A percentile compares a stretch with the other conserved stretches of the same genome.
These are phyloP conservation scores for Aphidius ervi DNA, from an alignment of 1,140 invertebrate genomes.

Conservation along the genomic window DNA sequence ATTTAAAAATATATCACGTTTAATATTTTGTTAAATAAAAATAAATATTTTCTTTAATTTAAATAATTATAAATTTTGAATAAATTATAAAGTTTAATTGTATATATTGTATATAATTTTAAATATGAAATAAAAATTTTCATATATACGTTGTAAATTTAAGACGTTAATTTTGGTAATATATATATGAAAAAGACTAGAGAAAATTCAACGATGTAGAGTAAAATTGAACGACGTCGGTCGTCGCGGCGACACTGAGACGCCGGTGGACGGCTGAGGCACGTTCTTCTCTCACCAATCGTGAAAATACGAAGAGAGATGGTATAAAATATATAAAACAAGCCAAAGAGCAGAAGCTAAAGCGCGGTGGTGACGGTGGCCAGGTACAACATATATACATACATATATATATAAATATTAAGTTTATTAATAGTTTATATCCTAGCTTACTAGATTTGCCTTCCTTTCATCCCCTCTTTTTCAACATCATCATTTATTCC, in stretches of 20 bases:
- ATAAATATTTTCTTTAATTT: too few relatives aligned
- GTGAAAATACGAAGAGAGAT: slow-evolving; percentile 16
- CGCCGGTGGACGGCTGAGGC: slow-evolving; percentile 39
- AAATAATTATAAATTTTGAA: too few relatives aligned
- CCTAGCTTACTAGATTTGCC: slow-evolving; percentile 53
- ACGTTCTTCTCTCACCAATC: slow-evolving; percentile 36
- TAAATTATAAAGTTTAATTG: too few relatives aligned
- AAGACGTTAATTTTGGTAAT: slow-evolving; percentile 15
- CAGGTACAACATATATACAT: slow-evolving; percentile 45
- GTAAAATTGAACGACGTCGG: slow-evolving; percentile 36
- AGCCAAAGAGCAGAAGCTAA: slow-evolving; percentile 16
- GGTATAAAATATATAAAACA: slow-evolving; percentile 13
- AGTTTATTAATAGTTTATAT: slow-evolving; percentile 52
- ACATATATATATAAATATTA: too few relatives aligned
- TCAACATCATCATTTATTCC: background rate
- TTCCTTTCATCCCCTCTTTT: slow-evolving; percentile 26
- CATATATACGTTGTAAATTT: too few relatives aligned
- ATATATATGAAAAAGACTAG: slow-evolving; percentile 18
- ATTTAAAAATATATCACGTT: too few relatives aligned
- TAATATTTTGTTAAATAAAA: too few relatives aligned
- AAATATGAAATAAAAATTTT: too few relatives aligned
- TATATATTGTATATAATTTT: too few relatives aligned
- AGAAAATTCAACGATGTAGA: slow-evolving; percentile 21
- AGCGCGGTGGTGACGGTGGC: slow-evolving; percentile 26
- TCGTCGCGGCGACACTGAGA: slow-evolving; percentile 54